These are phyloP conservation scores for Cardiocondyla obscurior DNA, from an alignment of 1,140 invertebrate genomes.

Conservation along the genomic window DNA sequence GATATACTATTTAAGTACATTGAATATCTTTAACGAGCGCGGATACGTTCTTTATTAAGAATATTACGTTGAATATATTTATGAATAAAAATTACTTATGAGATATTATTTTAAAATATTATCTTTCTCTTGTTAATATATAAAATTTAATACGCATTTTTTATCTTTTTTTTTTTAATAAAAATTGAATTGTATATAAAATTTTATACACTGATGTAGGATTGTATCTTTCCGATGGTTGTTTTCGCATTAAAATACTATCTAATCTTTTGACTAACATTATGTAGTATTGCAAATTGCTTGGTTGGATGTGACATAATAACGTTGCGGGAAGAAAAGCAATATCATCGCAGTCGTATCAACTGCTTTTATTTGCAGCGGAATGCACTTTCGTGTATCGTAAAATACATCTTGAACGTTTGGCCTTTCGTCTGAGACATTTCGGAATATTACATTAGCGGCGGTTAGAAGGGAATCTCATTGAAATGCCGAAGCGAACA, in stretches of 20 bases:
- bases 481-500: conserved; percentile 1
- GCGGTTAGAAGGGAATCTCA: conserved; percentile 10
- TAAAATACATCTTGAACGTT: conserved; percentile 26
- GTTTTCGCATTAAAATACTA: neutral
- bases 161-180: too few species aligned
- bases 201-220: neutral
- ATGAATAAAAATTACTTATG: neutral
- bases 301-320: conserved; percentile 4
- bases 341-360: conserved; percentile 17
- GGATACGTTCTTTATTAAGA: neutral
- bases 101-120: too few species aligned
- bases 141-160: too few species aligned
- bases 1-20: too few species aligned
- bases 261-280: conserved; percentile 11
- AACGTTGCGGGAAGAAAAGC: neutral
- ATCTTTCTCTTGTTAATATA: too few species aligned
- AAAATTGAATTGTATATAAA: too few species aligned
- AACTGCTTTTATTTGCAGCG: conserved; percentile 29
- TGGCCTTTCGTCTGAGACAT: conserved; percentile 25
- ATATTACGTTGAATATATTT: neutral
- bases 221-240: neutral
- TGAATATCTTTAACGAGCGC: neutral
- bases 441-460: conserved; percentile 34
- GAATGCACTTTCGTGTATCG: conserved; percentile 32
- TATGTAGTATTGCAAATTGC: conserved; percentile 3